Percentiles rank a stretch among this genome's conserved stretches.
Evolutionary conservation across 2,113 vertebrate genomes (phyloP).

Genomic region (Anguilla rostrata): DNA sequence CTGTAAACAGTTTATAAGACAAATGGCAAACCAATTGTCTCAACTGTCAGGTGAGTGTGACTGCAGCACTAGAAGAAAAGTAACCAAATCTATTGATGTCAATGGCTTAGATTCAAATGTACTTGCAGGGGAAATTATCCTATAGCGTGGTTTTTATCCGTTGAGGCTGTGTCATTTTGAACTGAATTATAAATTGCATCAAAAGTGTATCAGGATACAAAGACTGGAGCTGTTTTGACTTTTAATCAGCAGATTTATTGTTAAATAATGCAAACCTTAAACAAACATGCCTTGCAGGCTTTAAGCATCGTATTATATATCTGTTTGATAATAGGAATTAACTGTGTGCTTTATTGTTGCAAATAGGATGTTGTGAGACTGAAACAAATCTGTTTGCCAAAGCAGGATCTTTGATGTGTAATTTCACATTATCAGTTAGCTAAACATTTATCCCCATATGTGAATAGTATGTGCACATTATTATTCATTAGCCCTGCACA

Average conservation of each 20-base stretch:
- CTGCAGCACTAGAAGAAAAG: background rate
- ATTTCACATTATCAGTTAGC: conserved; percentile 13
- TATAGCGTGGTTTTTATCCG: background rate
- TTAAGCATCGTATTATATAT: conserved; percentile 18
- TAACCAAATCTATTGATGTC: background rate
- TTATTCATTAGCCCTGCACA: conserved; percentile 26
- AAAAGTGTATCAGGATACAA: conserved; percentile 11
- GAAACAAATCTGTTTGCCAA: conserved; percentile 20
- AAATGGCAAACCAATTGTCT: conserved; percentile 18
- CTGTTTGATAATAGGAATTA: conserved; percentile 25
- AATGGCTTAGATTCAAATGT: background rate
- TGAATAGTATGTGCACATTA: conserved; percentile 5
- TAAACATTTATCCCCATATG: conserved; percentile 16
- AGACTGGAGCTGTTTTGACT: conserved; percentile 8
- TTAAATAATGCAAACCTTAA: conserved; percentile 23
- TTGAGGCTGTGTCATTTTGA: conserved; percentile 5
- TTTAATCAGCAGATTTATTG: conserved; percentile 18
- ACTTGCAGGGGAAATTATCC: conserved; percentile 10
- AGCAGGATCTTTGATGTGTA: conserved; percentile 15
- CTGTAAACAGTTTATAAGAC: conserved; percentile 7
- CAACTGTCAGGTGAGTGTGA: conserved; percentile 6
- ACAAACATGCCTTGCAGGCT: conserved; percentile 21
- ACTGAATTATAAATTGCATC: background rate
- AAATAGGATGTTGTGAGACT: conserved; percentile 13
- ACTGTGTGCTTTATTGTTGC: conserved; percentile 9